A percentile compares a stretch with the other conserved stretches of the same genome.
Evolutionary conservation across 1,140 invertebrate genomes (phyloP).

Genomic region (Lordiphosa clarofinis): DNA sequence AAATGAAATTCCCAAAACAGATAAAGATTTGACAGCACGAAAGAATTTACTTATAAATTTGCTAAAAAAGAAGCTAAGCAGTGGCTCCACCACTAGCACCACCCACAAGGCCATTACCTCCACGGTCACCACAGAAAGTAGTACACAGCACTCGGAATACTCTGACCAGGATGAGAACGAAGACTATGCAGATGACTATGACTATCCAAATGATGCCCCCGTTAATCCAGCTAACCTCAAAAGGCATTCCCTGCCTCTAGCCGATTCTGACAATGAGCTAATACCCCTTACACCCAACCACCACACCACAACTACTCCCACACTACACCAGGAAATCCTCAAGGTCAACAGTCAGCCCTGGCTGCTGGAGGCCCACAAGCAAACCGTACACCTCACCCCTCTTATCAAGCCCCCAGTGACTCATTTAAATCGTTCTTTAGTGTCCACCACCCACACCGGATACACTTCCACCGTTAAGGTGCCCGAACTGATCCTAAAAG

Average conservation of each 20-base stretch:
- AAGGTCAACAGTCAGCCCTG: slow-evolving; percentile 46
- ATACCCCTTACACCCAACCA: background rate
- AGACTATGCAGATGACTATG: slow-evolving; percentile 44
- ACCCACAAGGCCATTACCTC: background rate
- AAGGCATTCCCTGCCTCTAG: background rate
- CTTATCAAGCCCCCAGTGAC: slow-evolving; percentile 45
- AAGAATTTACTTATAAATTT: slow-evolving; percentile 22
- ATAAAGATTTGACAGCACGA: slow-evolving; percentile 14
- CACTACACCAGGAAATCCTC: slow-evolving; percentile 30
- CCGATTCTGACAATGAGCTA: background rate
- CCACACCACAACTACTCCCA: background rate
- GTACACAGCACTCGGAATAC: slow-evolving; percentile 21
- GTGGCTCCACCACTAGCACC: background rate
- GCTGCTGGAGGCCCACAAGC: slow-evolving; percentile 48
- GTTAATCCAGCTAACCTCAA: background rate
- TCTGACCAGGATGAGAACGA: slow-evolving; percentile 56
- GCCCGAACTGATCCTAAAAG: slow-evolving; percentile 55
- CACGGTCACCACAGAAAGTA: background rate
- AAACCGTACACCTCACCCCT: slow-evolving; percentile 45
- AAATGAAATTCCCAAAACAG: slow-evolving; percentile 12
- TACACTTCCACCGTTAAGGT: slow-evolving; percentile 41
- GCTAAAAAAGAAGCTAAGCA: slow-evolving; percentile 17
- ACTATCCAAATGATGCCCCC: slow-evolving; percentile 21
- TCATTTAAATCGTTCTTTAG: slow-evolving; percentile 40
- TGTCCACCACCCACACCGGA: slow-evolving; percentile 20